Base-by-base conservation (phyloP, 2,888 invertebrate genomes). In the Hipparchia semele region DNA sequence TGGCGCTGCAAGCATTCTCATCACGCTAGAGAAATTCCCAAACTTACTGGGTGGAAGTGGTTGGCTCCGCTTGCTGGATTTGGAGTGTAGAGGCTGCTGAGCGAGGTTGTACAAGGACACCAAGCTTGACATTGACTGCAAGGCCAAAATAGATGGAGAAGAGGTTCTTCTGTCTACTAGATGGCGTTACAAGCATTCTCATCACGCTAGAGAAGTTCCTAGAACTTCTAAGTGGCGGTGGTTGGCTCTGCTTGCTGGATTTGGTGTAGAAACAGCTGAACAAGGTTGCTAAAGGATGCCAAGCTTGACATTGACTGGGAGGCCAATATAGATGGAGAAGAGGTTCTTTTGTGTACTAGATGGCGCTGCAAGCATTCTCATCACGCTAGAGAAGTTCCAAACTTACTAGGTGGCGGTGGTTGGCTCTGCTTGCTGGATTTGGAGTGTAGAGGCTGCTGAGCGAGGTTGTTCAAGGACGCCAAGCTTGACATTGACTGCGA, bases 381-480 rank as follows among this genome's bases (percentile, higher is more conserved):
- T 58, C 23, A 23, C 58, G 23, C 23, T 58, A 58, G 13, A 60
- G 59, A 12, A 60, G 61, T 7, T 60, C 6, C 2, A 6, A 71
- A 86, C 89, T 88, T 71, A 23, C 92, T 86, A 59, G 86, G 83
- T 56, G 86, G 85, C 5, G 78, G 80, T 4, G 82, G 79, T 6
- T 82, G 83, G 5, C 79, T 82, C 46, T 88, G 87, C 62, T 81
- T 87, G 73, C 82, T 84, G 7, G 88, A 87, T 70, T 84, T 85
- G 76, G 82, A 79, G 79, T 92, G 92, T 59, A 92, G 90, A 2
- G 91, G 86, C 10, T 87, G 83, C 0, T 90, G 86, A 6, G 92
- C 94, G 70, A 94, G 81, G 76, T 87, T 94, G 82, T 92, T 94
- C 54, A 94, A 86, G 0, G 93, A 92, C 0, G 94, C 93, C 71